Evolutionary conservation across 2,797 vertebrate species (phyloP).

Genomic region (Xenops minutus): DNA sequence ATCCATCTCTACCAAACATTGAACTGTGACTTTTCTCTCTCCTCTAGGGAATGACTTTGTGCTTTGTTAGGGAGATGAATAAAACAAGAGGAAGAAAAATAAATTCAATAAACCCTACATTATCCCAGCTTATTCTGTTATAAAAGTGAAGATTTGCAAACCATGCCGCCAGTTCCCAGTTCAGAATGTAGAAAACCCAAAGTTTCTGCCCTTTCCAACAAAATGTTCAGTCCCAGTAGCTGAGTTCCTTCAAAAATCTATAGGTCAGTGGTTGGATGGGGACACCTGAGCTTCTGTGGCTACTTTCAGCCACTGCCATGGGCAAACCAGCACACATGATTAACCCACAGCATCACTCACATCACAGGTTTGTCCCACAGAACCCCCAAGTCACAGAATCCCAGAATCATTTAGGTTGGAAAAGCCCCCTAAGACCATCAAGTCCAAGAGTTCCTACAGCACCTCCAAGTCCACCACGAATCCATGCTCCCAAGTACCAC

Average conservation of each 20-base stretch:
- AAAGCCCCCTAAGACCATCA: fast-evolving
- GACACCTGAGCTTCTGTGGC: neutral
- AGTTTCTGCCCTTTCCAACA: neutral
- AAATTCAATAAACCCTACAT: neutral
- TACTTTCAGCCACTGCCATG: neutral
- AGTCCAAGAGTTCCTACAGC: neutral
- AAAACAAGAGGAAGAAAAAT: neutral
- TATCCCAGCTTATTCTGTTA: neutral
- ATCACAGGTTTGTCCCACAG: fast-evolving
- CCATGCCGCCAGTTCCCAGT: neutral
- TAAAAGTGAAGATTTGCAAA: neutral
- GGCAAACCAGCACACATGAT: fast-evolving
- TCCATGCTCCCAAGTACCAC: neutral
- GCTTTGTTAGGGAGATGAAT: neutral
- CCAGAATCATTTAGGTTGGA: fast-evolving
- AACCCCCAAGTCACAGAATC: neutral
- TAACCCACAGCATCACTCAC: neutral
- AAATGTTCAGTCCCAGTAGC: neutral
- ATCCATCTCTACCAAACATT: neutral
- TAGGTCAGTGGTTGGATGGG: fast-evolving
- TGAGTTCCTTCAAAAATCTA: neutral
- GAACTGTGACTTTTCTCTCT: neutral
- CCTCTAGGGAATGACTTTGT: neutral
- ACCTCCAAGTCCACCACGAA: too few species aligned
- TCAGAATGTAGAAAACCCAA: neutral